Evolutionary conservation across 2,113 vertebrate genomes (phyloP).

Genomic region (Narcine bancroftii): DNA sequence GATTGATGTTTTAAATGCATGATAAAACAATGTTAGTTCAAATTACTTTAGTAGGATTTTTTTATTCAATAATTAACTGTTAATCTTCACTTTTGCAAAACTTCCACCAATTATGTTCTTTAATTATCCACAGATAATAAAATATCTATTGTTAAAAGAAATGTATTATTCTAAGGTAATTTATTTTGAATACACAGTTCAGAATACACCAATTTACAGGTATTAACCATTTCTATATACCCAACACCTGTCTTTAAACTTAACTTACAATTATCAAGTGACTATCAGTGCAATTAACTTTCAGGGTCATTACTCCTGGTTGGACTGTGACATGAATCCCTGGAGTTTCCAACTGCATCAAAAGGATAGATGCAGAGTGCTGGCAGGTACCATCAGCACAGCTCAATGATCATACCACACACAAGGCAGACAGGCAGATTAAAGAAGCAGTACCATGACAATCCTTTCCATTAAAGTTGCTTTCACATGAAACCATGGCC

Average conservation of each 20-base stretch:
- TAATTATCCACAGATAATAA: neutral
- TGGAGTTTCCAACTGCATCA: neutral
- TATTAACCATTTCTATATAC: neutral
- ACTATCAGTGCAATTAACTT: neutral
- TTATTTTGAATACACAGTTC: neutral
- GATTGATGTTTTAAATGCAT: neutral
- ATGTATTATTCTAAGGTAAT: neutral
- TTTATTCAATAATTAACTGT: too few species aligned
- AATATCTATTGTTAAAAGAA: neutral
- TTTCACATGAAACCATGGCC: neutral
- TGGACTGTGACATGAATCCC: neutral
- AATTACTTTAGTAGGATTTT: too few species aligned
- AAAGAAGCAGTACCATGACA: neutral
- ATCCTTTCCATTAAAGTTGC: neutral
- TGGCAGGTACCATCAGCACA: neutral
- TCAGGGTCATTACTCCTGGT: neutral
- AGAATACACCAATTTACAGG: neutral
- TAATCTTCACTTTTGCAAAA: too few species aligned
- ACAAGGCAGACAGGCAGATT: neutral
- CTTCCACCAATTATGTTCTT: too few species aligned
- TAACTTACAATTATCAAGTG: neutral
- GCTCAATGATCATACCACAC: neutral
- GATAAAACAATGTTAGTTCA: neutral
- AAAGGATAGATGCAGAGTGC: neutral
- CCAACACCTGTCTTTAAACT: neutral